Percentiles rank a stretch among this genome's conserved stretches.
These are phyloP conservation scores for Zaprionus nigranus DNA, from an alignment of 1,140 invertebrate species.

Conservation along the genomic window DNA sequence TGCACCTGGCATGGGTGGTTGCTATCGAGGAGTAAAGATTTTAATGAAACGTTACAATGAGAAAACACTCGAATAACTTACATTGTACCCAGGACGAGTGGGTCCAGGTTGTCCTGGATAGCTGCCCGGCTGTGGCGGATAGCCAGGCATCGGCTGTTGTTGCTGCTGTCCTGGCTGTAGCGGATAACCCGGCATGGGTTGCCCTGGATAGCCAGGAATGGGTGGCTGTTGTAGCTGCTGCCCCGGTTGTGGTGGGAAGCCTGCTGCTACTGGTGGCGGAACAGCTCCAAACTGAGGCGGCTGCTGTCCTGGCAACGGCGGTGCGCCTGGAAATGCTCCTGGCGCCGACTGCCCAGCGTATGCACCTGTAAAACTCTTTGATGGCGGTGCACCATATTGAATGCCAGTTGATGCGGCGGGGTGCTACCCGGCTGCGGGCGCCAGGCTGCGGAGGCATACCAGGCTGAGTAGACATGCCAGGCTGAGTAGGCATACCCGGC, in stretches of 20 bases:
- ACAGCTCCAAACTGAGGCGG: slow-evolving; percentile 45
- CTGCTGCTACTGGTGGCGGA: slow-evolving; percentile 40
- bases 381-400: slow-evolving; percentile 40
- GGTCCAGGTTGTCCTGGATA: slow-evolving; percentile 68
- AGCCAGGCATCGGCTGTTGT: slow-evolving; percentile 44
- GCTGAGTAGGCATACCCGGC: background rate
- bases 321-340: slow-evolving; percentile 51
- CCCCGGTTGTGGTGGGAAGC: slow-evolving; percentile 62
- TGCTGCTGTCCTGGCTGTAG: slow-evolving; percentile 62
- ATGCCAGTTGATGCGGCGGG: slow-evolving; percentile 19
- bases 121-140: slow-evolving; percentile 54
- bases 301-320: slow-evolving; percentile 52
- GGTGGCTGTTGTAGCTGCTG: slow-evolving; percentile 63
- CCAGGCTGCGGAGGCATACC: background rate
- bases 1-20: slow-evolving; percentile 80
- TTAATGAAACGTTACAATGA: background rate
- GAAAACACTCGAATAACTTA: slow-evolving; percentile 20
- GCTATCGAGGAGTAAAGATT: slow-evolving; percentile 57
- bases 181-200: slow-evolving; percentile 59
- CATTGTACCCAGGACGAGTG: slow-evolving; percentile 71
- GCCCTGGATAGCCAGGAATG: slow-evolving; percentile 63
- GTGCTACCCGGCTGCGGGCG: slow-evolving; percentile 25
- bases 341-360: slow-evolving; percentile 35
- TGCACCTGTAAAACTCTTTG: slow-evolving; percentile 25
- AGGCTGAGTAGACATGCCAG: slow-evolving; percentile 29